Evolutionary conservation across 1,140 invertebrate genomes (phyloP), one percentile per base, ranked within the genome.

Genomic region (Whitmania pigra): DNA sequence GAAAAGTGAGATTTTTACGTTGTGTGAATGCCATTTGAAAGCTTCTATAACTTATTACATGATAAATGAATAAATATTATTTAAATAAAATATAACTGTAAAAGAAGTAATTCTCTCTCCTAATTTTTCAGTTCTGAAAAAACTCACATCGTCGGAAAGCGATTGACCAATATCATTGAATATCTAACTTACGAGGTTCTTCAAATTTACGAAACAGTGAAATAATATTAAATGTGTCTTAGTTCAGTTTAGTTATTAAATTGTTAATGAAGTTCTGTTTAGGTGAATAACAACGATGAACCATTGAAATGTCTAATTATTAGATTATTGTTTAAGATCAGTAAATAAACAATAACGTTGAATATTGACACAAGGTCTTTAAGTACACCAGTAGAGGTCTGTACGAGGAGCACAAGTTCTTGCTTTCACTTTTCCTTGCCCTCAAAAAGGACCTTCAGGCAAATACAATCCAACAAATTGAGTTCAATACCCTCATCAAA

Each of bases 401-500:
- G 4, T 97, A 96, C 79, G 93, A 96, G 80, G 86, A 89, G 27
- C 93, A 97, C 79, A 94, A 96, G 79, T 87, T 88, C 80, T 85
- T 96, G 20, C 97, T 97, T 79, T 95, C 93, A 0, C 79, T 97
- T 20, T 90, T 97, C 86, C 84, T 97, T 78, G 91, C 91, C 0
- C 90, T 97, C 85, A 97, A 97, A 84, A 94, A 97, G 73, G 93
- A 97, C 80, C 87, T 92, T 73, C 69, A 74, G 31, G 71, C 69
- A n/a, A 55, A 67, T 6, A 68, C 40, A n/a, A 91, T 97, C 74
- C 89, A 88, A 3, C 91, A 96, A 78, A 88, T 91, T 53, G 93
- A 97, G 83, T 97, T 97, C 78, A 88, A 93, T 84, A 89, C 91
- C 0, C 92, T 97, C 75, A 94, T 97, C 54, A 97, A 97, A 86